Base-by-base conservation (phyloP, 1,140 invertebrate genomes). In the Zaprionus camerounensis region DNA sequence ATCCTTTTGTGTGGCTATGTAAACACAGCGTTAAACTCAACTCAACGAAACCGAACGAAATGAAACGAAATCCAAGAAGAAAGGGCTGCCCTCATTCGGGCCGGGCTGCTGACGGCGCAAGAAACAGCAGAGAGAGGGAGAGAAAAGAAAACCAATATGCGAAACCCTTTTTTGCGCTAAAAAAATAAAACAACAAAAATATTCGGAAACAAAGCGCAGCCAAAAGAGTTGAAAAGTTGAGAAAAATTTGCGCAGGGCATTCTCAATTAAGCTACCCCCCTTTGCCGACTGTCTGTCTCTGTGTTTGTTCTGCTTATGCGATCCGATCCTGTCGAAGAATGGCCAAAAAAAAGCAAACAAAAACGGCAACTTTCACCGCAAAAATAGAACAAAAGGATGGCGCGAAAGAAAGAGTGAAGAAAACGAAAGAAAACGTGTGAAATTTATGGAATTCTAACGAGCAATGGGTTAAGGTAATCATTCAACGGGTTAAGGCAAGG, bases 1-100 rank as follows among this genome's bases (percentile, higher is more conserved):
- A 87, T 87, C 83, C 84, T 71, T 88, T 88, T 87, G 83, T 87
- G 78, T 56, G 85, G 84, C 84, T 87, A 78, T 88, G 81, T 88
- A 87, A 88, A 87, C 83, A 51, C 41, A 87, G 74, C 84, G 53
- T 34, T 85, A 82, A 87, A 73, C 76, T 85, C 79, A 62, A 36
- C 57, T 17, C 41, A 46, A 64, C 66, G 17, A 28, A 44, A 22
- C 3, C 24, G 55, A 44, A 67, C 61, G 49, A 67, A 17, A 41
- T 31, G 22, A 51, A 44, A n/a, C 41, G 41, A 75, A 75, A 41
- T 46, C 51, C 44, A 53, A 34, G 31, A 53, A 71, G 73, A 71
- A 76, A 70, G 46, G 75, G 26, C 44, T 46, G 41, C 41, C n/a
- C 41, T 46, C 6, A 7, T 17, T 46, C n/a, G 41, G 41, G 36